Evolutionary conservation across 2,113 vertebrate species (phyloP).

Genomic region (Rattus norvegicus): DNA sequence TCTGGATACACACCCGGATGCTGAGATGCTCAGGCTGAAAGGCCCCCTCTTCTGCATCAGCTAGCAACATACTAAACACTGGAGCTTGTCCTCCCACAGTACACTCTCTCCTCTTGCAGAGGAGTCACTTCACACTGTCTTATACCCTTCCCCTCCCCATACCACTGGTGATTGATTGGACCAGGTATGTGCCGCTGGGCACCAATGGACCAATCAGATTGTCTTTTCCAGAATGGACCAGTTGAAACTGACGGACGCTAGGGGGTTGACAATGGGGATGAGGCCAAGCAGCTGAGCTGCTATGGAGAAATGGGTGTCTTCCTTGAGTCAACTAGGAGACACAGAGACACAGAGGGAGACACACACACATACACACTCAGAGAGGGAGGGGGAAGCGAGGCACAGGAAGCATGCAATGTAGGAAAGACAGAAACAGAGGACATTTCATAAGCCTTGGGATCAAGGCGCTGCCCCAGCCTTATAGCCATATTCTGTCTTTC

Average conservation of each 20-base stretch:
- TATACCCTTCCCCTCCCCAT: not conserved
- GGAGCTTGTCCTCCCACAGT: not conserved
- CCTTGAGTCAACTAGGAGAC: not conserved
- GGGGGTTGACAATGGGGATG: not conserved
- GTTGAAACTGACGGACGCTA: not conserved
- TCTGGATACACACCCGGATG: not conserved
- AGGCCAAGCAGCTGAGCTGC: not conserved
- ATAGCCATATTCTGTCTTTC: not conserved
- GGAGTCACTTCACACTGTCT: not conserved
- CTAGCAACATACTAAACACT: not conserved
- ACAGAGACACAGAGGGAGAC: not conserved
- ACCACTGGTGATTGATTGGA: not conserved
- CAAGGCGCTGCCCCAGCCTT: not conserved
- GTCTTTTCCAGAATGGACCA: not conserved
- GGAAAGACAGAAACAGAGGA: not conserved
- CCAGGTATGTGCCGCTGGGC: not conserved
- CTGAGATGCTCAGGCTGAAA: not conserved
- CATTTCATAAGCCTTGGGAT: not conserved
- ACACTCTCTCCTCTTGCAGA: not conserved
- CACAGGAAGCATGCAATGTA: no score
- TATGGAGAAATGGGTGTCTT: not conserved
- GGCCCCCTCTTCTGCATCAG: not conserved
- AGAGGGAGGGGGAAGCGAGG: no score
- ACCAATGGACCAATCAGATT: not conserved
- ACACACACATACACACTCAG: no score